Base-by-base conservation (phyloP, 1,140 invertebrate genomes). In the Rhyzopertha dominica region DNA sequence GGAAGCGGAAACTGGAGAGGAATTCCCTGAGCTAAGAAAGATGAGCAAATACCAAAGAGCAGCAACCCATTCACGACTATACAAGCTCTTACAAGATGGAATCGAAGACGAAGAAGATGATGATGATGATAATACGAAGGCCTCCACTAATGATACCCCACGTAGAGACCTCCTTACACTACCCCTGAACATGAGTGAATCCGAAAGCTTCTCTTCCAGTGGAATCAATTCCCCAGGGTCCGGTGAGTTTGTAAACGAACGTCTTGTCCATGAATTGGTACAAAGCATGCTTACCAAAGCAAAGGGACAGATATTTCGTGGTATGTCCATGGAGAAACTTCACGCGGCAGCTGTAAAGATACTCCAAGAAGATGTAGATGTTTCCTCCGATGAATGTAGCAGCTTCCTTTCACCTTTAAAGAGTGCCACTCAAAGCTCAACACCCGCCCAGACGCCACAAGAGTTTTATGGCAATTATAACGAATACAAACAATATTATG, bases 21-120 rank as follows among this genome's bases (percentile, higher is more conserved):
- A 84, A 24, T 69, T 70, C 43, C 65, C 73, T 2, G 72, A 75
- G 45, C 53, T 73, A n/a, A 72, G 69, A 10, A 79, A 77, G 51
- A 66, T 75, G 41, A 74, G 69, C 4, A 71, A 71, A 38, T 85
- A 81, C 55, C 76, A 84, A 60, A 65, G 82, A 36, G 82, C 82
- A 2, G 76, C 81, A 28, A 85, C 82, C 4, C 82, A 85, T 65
- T 84, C 82, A 10, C 70, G 83, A 41, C 65, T 85, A 9, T 84
- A 82, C 47, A 78, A 78, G 57, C 59, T 85, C 1, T 56, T 85
- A 14, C 78, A 75, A 53, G 67, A 72, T n/a, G 54, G 62, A 26
- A 53, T 68, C 12, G 62, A 69, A 4, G 49, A 53, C 14, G 50
- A 62, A 34, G 58, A 63, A 36, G 54, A 61, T 56, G 10, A 67